A percentile compares a stretch with the other conserved stretches of the same genome.
These are phyloP conservation scores for Apodemus sylvaticus DNA, from an alignment of 2,113 vertebrate genomes.

Conservation along the genomic window DNA sequence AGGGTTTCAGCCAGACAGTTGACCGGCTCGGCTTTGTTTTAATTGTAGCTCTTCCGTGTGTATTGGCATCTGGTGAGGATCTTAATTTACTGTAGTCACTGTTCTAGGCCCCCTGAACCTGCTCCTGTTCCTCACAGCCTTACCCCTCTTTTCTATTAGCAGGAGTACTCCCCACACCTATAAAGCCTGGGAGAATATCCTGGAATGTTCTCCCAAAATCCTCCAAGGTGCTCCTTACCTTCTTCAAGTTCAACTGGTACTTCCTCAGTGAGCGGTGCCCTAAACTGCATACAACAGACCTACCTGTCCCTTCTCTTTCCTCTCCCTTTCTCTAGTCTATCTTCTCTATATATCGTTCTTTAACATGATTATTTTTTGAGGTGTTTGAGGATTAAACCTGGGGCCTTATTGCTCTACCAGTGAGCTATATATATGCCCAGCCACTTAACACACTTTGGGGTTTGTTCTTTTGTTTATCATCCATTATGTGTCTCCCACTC, in stretches of 20 bases:
- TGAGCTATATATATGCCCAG: neutral
- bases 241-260: neutral
- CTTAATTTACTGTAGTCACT: neutral
- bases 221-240: neutral
- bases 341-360: neutral
- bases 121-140: neutral
- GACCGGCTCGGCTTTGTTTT: neutral
- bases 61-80: neutral
- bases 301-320: neutral
- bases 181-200: neutral
- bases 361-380: neutral
- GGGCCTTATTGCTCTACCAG: neutral
- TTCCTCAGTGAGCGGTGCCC: neutral
- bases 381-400: neutral
- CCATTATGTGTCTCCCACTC: neutral
- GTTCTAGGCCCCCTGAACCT: neutral
- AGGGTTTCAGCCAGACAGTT: neutral
- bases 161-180: neutral
- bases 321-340: too few species aligned
- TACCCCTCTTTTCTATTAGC: neutral
- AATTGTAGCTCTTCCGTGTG: neutral
- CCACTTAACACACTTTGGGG: neutral
- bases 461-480: neutral
- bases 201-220: neutral
- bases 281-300: neutral